Percentiles rank a stretch among this genome's conserved stretches.
These are phyloP conservation scores for Pyrgus malvae DNA, from an alignment of 2,888 invertebrate species.

Conservation along the genomic window DNA sequence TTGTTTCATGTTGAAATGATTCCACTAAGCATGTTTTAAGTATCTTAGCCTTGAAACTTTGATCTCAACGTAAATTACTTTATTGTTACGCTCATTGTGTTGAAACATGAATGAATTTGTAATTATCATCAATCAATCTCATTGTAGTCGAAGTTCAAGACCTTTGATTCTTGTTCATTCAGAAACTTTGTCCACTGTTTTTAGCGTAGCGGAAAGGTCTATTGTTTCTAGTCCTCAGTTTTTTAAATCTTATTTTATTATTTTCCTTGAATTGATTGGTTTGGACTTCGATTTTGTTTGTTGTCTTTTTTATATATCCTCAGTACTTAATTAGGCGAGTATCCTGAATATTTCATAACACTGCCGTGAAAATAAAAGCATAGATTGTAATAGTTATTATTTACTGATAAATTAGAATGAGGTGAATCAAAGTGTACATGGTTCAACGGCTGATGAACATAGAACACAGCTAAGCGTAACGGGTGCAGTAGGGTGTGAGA, in stretches of 20 bases:
- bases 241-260: too few relatives aligned
- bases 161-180: neutral
- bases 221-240: neutral
- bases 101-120: neutral
- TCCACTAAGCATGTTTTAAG: neutral
- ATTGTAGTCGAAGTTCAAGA: slow-evolving; percentile 4
- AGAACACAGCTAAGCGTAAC: too few relatives aligned
- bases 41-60: neutral
- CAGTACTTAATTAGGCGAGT: too few relatives aligned
- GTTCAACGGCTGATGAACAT: too few relatives aligned
- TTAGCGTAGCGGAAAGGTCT: neutral
- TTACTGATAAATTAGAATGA: too few relatives aligned
- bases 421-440: neutral
- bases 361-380: too few relatives aligned
- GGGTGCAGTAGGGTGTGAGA: too few relatives aligned
- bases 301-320: too few relatives aligned
- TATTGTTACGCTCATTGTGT: neutral
- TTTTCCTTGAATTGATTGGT: too few relatives aligned
- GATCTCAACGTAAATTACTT: neutral
- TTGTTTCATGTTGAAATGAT: neutral
- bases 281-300: too few relatives aligned
- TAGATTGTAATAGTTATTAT: too few relatives aligned
- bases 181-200: neutral
- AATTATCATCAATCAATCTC: slow-evolving; percentile 6
- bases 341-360: too few relatives aligned